phyloP scores from a whole-genome alignment of 2,113 vertebrate species.

The Pardalotus punctatus region DNA sequence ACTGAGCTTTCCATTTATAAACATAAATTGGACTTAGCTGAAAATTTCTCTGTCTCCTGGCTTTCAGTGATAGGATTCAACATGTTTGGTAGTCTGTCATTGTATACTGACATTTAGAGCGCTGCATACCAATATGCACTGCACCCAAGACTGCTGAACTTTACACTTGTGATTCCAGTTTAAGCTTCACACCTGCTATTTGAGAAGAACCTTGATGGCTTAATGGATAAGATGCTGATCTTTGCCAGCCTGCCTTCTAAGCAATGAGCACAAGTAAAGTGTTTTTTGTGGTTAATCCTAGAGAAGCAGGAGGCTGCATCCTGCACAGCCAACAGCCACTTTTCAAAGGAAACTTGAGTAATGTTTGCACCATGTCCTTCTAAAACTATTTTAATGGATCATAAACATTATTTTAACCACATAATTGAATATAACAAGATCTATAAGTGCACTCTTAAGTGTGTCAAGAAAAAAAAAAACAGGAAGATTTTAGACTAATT shows the following conservation, averaged over 20 bases:
- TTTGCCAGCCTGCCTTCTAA: constrained; percentile 19
- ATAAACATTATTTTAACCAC: not conserved
- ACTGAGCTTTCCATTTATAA: constrained; percentile 59
- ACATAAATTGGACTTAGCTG: constrained; percentile 49
- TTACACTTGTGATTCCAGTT: constrained; percentile 46
- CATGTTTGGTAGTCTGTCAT: constrained; percentile 32
- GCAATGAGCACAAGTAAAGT: not conserved
- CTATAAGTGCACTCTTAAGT: not conserved
- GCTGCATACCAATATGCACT: constrained; percentile 4
- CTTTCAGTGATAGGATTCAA: constrained; percentile 48
- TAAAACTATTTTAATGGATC: not conserved
- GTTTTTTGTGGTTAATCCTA: not conserved
- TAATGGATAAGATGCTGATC: constrained; percentile 63
- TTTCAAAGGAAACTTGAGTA: not conserved
- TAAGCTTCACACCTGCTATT: constrained; percentile 41
- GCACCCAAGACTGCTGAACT: constrained; percentile 58
- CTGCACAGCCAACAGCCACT: not conserved
- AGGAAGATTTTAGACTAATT: not conserved
- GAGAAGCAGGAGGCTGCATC: not conserved
- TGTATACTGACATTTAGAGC: constrained; percentile 55
- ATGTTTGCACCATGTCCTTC: not conserved
- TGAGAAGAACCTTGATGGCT: constrained; percentile 56
- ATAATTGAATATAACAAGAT: no score
- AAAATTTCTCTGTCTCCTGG: constrained; percentile 49
- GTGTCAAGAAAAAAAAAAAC: not conserved